Evolutionary conservation across 2,888 invertebrate genomes (phyloP).

Genomic region (Athripsodes cinereus): DNA sequence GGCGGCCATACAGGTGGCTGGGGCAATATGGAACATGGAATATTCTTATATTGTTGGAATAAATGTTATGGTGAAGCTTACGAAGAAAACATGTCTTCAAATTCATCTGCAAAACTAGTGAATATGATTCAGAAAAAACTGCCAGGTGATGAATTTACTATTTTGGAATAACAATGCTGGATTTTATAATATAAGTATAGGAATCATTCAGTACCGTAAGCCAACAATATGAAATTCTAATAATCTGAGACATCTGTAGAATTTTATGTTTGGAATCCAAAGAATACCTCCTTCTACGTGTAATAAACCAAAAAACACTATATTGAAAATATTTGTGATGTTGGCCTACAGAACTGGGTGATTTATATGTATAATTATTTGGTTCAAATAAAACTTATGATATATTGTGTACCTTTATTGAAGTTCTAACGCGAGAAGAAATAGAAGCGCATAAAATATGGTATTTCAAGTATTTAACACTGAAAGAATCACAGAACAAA

Average conservation of each 20-base stretch:
- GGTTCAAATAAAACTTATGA: neutral
- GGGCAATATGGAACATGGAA: conserved; percentile 50
- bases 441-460: conserved; percentile 37
- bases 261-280: no score
- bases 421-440: conserved; percentile 29
- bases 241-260: no score
- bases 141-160: conserved; percentile 10
- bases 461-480: conserved; percentile 37
- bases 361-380: neutral
- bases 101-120: neutral
- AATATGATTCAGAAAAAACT: conserved; percentile 4
- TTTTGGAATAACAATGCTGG: neutral
- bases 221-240: neutral
- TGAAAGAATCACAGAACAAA: conserved; percentile 37
- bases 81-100: neutral
- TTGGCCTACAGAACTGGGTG: neutral
- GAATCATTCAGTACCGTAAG: neutral
- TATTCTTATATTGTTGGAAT: conserved; percentile 41
- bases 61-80: conserved; percentile 3
- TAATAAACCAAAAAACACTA: no score
- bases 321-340: neutral
- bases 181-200: neutral
- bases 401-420: neutral
- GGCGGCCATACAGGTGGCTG: conserved; percentile 52
- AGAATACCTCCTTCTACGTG: no score